A percentile compares a stretch with the other conserved stretches of the same genome.
Conservation (phyloP, 2,797 vertebrate species). For the Rhincodon typus region DNA sequence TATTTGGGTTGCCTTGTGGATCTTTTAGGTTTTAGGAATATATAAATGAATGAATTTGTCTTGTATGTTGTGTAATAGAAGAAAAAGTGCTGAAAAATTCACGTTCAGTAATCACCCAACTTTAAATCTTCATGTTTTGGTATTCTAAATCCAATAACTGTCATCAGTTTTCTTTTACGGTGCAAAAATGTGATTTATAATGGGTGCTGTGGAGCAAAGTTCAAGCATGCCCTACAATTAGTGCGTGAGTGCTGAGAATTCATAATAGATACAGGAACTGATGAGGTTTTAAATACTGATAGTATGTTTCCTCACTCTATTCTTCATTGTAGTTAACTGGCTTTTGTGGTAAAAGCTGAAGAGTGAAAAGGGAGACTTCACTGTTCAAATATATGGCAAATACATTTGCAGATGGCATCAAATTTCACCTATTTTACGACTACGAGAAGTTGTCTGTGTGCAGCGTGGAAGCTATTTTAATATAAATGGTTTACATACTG, state of each 20-base stretch:
- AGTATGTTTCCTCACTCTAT: not conserved
- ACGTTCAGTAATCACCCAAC: not conserved
- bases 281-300: not conserved
- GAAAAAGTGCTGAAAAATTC: not conserved
- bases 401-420: not conserved
- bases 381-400: not conserved
- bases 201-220: not conserved
- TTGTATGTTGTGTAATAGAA: too few relatives aligned
- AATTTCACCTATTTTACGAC: not conserved
- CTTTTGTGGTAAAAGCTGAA: not conserved
- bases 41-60: too few relatives aligned
- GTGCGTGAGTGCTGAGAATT: not conserved
- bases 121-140: not conserved
- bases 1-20: too few relatives aligned
- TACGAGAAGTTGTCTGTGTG: not conserved
- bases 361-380: not conserved
- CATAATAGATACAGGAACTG: not conserved
- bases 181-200: not conserved
- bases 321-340: not conserved
- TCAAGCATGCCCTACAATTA: not conserved
- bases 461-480: not conserved
- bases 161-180: not conserved
- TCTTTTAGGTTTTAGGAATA: too few relatives aligned
- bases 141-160: not conserved
- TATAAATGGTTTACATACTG: not conserved